phyloP scores from a whole-genome alignment of 2,797 vertebrate species.

The Myotis myotis region DNA sequence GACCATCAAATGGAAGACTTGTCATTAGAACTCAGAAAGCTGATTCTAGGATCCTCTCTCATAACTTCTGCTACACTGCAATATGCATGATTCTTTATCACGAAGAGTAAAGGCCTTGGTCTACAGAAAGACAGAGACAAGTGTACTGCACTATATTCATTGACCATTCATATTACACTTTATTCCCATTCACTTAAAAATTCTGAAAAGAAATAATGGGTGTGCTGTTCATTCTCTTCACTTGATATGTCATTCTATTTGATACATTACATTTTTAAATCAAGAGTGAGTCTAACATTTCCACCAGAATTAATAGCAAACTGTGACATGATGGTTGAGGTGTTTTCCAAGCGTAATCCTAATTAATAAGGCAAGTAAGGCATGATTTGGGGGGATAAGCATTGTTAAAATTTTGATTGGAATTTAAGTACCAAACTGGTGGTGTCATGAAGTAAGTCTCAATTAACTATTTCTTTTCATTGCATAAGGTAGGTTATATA shows the following conservation, averaged over 20 bases:
- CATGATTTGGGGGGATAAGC: neutral
- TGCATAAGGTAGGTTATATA: neutral
- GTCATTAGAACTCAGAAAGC: neutral
- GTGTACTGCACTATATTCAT: neutral
- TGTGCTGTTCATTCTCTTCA: neutral
- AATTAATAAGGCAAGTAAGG: neutral
- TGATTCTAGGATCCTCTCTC: neutral
- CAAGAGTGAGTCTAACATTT: neutral
- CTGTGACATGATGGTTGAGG: neutral
- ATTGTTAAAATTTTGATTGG: neutral
- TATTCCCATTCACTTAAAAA: neutral
- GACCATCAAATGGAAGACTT: neutral
- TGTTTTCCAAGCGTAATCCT: neutral
- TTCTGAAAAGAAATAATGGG: neutral
- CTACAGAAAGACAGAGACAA: neutral
- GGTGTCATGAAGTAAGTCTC: neutral
- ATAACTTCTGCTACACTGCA: neutral
- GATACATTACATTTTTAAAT: neutral
- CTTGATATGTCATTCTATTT: neutral
- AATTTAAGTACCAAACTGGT: neutral
- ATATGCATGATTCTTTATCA: neutral
- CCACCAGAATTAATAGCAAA: neutral
- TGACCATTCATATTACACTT: neutral
- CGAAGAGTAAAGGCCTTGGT: neutral
- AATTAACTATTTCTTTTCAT: neutral